Percentiles rank a stretch among this genome's conserved stretches.
These are phyloP conservation scores for Catocala fraxini DNA, from an alignment of 2,888 invertebrate species.

Conservation along the genomic window DNA sequence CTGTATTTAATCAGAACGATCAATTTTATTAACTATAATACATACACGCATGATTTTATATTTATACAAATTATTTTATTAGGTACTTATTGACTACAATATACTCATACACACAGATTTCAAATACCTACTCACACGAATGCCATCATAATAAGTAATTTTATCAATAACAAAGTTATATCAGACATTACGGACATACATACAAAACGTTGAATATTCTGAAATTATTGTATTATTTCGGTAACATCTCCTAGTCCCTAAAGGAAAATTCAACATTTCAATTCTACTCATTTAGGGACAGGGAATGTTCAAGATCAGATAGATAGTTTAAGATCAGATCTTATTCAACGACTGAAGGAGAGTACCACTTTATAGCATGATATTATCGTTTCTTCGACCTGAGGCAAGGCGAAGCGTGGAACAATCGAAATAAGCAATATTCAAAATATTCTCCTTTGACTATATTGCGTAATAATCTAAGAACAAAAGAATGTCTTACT, in stretches of 20 bases:
- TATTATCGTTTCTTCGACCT: neutral
- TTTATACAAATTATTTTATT: slow-evolving; percentile 1
- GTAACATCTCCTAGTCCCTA: neutral
- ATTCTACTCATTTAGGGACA: too few species aligned
- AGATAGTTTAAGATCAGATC: too few species aligned
- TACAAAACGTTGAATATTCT: too few species aligned
- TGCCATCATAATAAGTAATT: neutral
- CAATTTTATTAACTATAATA: slow-evolving; percentile 35
- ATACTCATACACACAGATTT: slow-evolving; percentile 6
- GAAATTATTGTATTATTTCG: too few species aligned
- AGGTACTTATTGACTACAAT: slow-evolving; percentile 5
- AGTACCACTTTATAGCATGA: neutral
- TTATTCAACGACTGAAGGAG: neutral
- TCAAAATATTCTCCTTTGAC: neutral
- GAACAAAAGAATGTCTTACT: slow-evolving; percentile 1
- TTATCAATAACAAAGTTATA: neutral
- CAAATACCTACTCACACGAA: slow-evolving; percentile 8
- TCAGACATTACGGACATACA: too few species aligned
- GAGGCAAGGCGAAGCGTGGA: neutral
- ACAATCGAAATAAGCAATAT: neutral
- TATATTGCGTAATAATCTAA: slow-evolving; percentile 2
- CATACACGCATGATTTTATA: slow-evolving; percentile 11
- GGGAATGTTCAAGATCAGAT: too few species aligned
- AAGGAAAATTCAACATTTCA: too few species aligned
- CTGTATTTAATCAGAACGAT: slow-evolving; percentile 52